Evolutionary conservation across 1,140 invertebrate species (phyloP).

Genomic region (Leptopilina clavipes): DNA sequence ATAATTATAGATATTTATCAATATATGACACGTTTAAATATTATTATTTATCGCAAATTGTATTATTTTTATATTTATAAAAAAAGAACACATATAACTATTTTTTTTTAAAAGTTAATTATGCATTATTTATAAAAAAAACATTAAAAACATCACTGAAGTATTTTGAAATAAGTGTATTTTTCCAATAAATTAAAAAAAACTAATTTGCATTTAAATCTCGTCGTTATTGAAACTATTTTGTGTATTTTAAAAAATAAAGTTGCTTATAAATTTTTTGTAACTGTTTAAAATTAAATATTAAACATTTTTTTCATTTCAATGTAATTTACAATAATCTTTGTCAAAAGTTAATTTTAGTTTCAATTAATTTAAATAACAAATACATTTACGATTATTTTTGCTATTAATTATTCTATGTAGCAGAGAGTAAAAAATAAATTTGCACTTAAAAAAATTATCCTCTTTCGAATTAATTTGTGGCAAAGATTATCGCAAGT

Average conservation of each 20-base stretch:
- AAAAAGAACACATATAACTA: neutral
- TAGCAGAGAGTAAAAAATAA: too few species aligned
- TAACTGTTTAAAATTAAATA: neutral
- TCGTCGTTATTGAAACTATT: neutral
- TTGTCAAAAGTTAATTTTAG: too few species aligned
- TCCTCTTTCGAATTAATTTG: too few species aligned
- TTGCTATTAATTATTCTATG: too few species aligned
- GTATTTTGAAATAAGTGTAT: constrained; percentile 3
- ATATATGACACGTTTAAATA: neutral
- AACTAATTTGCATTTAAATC: constrained; percentile 28
- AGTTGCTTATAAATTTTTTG: neutral
- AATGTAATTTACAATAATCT: neutral
- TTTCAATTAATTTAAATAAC: too few species aligned
- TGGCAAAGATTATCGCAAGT: too few species aligned
- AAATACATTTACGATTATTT: too few species aligned
- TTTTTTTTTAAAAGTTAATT: neutral
- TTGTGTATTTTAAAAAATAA: constrained; percentile 19
- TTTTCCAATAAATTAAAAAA: neutral
- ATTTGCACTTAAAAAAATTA: too few species aligned
- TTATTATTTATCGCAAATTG: neutral
- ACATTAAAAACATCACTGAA: constrained; percentile 7
- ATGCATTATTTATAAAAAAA: neutral
- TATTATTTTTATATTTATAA: constrained; percentile 11
- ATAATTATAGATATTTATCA: neutral
- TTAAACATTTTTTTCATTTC: neutral